Evolutionary conservation across 1,140 invertebrate species (phyloP).

Genomic region (Leguminivora glycinivorella): DNA sequence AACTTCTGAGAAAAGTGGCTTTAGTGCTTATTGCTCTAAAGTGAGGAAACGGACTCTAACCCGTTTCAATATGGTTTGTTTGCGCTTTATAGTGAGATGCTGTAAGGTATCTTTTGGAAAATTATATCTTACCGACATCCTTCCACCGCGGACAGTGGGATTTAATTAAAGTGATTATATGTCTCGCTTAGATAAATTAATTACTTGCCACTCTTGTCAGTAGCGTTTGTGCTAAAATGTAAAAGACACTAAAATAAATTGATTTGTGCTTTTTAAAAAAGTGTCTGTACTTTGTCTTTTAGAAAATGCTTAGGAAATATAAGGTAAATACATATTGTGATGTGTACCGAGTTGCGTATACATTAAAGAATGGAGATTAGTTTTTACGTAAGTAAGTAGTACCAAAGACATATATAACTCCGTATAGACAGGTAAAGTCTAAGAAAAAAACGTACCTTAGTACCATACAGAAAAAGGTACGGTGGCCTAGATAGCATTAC

Average conservation of each 20-base stretch:
- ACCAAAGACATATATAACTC: too few relatives aligned
- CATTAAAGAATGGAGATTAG: too few relatives aligned
- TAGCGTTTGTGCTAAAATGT: not conserved
- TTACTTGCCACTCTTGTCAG: not conserved
- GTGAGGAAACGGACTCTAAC: not conserved
- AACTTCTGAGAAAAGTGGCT: not conserved
- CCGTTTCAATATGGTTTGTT: not conserved
- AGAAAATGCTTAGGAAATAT: too few relatives aligned
- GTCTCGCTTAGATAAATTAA: not conserved
- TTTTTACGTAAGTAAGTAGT: too few relatives aligned
- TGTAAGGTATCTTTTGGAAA: not conserved
- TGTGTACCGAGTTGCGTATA: too few relatives aligned
- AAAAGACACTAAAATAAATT: not conserved
- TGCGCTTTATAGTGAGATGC: not conserved
- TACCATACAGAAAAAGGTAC: too few relatives aligned
- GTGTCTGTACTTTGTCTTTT: too few relatives aligned
- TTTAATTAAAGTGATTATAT: constrained; percentile 17
- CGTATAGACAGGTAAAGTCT: too few relatives aligned
- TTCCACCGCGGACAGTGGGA: not conserved
- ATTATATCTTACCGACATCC: constrained; percentile 1
- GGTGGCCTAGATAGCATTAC: too few relatives aligned
- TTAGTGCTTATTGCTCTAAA: not conserved
- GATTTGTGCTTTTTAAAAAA: not conserved
- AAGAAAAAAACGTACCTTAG: too few relatives aligned
- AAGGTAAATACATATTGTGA: too few relatives aligned